These are phyloP conservation scores for Triplophysa rosa DNA, from an alignment of 2,113 vertebrate species.

Conservation along the genomic window DNA sequence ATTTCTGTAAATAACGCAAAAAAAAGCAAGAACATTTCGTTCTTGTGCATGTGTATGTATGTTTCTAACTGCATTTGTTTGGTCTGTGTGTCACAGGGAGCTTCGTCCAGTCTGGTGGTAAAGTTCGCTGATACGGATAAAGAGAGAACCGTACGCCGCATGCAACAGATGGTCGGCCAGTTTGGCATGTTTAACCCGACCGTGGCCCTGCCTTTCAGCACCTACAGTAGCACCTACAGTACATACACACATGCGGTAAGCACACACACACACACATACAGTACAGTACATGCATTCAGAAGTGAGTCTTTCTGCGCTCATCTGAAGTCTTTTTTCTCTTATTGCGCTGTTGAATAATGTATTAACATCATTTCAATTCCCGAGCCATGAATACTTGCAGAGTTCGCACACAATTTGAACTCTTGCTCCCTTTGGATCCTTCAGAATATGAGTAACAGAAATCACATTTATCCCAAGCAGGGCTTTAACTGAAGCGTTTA, in stretches of 20 bases:
- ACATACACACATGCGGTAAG: slow-evolving; percentile 81
- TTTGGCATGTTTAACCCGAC: slow-evolving; percentile 81
- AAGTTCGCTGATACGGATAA: slow-evolving; percentile 84
- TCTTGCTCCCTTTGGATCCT: slow-evolving; percentile 27
- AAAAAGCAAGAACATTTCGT: neutral
- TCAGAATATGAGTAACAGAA: slow-evolving; percentile 13
- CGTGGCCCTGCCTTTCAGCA: slow-evolving; percentile 65
- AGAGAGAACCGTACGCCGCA: slow-evolving; percentile 80
- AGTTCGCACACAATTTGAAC: slow-evolving; percentile 50
- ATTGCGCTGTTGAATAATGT: slow-evolving; percentile 45
- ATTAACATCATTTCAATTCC: slow-evolving; percentile 51
- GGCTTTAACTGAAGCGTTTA: slow-evolving; percentile 13
- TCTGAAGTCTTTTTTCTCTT: slow-evolving; percentile 20
- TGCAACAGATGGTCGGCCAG: slow-evolving; percentile 87
- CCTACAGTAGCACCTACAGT: slow-evolving; percentile 78
- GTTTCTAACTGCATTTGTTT: neutral
- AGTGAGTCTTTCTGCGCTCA: slow-evolving; percentile 11
- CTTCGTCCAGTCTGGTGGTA: slow-evolving; percentile 81
- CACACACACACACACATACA: slow-evolving; percentile 30
- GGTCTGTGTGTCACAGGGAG: slow-evolving; percentile 45
- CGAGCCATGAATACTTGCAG: slow-evolving; percentile 46
- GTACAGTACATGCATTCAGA: neutral
- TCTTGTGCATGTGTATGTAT: neutral
- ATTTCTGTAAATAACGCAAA: no score
- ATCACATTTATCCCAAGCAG: slow-evolving; percentile 15